Conservation (phyloP, 2,888 invertebrate genomes). For the Tupiocoris notatus region DNA sequence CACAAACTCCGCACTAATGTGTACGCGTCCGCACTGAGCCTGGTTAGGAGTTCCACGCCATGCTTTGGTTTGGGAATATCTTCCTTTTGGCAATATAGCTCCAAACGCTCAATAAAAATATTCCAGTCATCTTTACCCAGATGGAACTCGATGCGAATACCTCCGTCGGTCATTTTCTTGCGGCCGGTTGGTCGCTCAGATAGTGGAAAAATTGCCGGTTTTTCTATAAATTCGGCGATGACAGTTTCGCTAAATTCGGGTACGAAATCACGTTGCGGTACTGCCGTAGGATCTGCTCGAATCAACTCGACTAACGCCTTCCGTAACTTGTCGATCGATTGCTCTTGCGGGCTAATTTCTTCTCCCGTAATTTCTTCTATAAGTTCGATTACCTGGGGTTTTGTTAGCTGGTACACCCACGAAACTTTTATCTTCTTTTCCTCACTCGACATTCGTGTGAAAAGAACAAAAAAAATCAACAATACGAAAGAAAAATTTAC, state of each 20-base stretch:
- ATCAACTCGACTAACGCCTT: neutral
- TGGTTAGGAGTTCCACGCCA: neutral
- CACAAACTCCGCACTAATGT: neutral
- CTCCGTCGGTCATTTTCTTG: no score
- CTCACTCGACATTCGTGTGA: no score
- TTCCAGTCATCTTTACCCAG: neutral
- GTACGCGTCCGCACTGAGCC: neutral
- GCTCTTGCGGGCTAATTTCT: neutral
- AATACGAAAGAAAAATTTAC: neutral
- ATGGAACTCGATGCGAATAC: neutral
- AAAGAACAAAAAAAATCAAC: neutral
- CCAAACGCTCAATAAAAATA: neutral
- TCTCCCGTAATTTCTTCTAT: neutral
- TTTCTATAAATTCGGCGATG: no score
- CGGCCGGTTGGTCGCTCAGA: no score
- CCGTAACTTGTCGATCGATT: neutral
- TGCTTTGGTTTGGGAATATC: neutral
- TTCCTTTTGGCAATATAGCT: neutral
- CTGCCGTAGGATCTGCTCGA: neutral
- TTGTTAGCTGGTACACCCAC: constrained; percentile 3
- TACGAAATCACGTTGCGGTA: neutral
- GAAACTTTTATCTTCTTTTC: neutral
- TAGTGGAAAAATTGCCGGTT: no score
- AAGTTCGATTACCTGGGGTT: neutral
- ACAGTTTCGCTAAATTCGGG: no score